phyloP scores from a whole-genome alignment of 1,140 invertebrate genomes.

The Pygmarrhopalites habei region DNA sequence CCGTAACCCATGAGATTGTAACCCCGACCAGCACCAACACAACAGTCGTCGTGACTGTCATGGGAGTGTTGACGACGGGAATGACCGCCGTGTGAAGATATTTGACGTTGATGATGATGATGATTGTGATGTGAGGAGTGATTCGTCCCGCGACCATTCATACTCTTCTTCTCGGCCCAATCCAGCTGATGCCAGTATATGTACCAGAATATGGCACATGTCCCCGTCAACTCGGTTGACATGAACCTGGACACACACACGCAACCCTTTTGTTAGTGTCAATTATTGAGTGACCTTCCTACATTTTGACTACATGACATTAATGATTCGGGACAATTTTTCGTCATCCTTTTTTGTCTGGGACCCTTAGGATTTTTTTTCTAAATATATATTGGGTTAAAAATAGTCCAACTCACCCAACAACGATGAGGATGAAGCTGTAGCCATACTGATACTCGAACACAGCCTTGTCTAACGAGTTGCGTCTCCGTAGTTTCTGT shows the following conservation, averaged over 20 bases:
- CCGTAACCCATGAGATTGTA: background rate
- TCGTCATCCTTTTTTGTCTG: too few relatives aligned
- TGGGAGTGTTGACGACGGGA: background rate
- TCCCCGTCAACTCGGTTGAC: conserved; percentile 71
- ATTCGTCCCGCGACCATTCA: background rate
- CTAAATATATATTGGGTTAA: too few relatives aligned
- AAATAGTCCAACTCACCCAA: too few relatives aligned
- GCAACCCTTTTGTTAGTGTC: too few relatives aligned
- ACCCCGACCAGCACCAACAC: background rate
- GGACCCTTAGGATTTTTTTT: too few relatives aligned
- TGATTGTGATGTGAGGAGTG: conserved; percentile 4
- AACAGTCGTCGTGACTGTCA: background rate
- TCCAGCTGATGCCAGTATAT: conserved; percentile 60
- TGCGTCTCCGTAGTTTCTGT: conserved; percentile 69
- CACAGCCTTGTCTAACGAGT: conserved; percentile 63
- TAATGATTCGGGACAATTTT: too few relatives aligned
- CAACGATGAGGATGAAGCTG: conserved; percentile 70
- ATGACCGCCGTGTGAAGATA: background rate
- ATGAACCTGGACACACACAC: too few relatives aligned
- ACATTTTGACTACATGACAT: too few relatives aligned
- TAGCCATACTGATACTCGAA: conserved; percentile 79
- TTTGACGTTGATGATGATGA: background rate
- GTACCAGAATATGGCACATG: conserved; percentile 76
- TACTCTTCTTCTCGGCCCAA: conserved; percentile 18
- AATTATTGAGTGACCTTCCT: too few relatives aligned